Base-by-base conservation (phyloP, 2,888 invertebrate genomes). In the Cryptus viduatorius region DNA sequence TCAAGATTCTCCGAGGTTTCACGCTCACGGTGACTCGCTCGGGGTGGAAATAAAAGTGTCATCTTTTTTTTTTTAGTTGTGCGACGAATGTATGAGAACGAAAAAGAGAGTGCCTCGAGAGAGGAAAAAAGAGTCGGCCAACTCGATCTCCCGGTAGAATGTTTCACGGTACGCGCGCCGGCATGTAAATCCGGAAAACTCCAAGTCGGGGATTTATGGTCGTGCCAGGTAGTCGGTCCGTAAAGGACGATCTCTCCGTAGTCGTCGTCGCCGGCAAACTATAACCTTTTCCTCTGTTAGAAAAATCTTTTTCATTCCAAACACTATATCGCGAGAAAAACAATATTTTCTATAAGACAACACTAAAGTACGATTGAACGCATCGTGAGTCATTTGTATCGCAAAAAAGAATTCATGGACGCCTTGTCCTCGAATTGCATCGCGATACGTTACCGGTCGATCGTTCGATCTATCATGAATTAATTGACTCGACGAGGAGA, bases 151-250 rank as follows among this genome's bases (percentile, higher is more conserved):
- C 29, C 67, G 64, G 69, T 68, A 81, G 81, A 81, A 76, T 83
- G 71, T 31, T 82, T 75, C 79, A 79, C 79, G 67, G 71, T 31
- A 78, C 59, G 69, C 79, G 73, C 48, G n/a, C 72, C 67, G 64
- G 77, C 68, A 80, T 84, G 78, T 84, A 84, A 82, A 84, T 84
- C 84, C 82, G 65, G 84, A 86, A 86, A 86, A 84, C 84, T 84
- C 71, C 80, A 80, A 71, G 82, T 80, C 75, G 5, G 78, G 67
- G 79, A 82, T 84, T 86, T 84, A 84, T 80, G 80, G 82, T 75
- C 82, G 69, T 71, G 69, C 71, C 81, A 69, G 75, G 79, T 75
- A 79, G 82, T 84, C 82, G 73, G 73, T 79, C 56, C 67, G 73
- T 44, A 80, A 78, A 72, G 80, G 78, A 82, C 82, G 79, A 84